phyloP scores from a whole-genome alignment of 1,140 invertebrate species.

The Saccostrea glomerata region DNA sequence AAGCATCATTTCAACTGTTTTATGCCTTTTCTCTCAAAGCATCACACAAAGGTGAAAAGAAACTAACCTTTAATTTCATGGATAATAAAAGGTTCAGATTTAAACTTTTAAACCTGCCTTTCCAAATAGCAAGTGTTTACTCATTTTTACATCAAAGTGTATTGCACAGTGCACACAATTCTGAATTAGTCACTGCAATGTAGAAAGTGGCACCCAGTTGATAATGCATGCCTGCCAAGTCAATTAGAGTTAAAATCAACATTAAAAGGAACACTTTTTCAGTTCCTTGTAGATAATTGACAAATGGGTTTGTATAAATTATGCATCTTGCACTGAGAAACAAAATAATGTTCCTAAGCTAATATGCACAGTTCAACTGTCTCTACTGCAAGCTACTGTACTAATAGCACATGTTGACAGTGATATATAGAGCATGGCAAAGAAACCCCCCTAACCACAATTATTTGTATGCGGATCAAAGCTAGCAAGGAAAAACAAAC shows the following conservation, averaged over 20 bases:
- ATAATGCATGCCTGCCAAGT: not conserved
- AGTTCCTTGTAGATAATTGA: not conserved
- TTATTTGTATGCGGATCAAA: conserved; percentile 18
- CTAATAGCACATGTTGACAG: not conserved
- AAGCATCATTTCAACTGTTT: not conserved
- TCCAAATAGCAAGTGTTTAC: not conserved
- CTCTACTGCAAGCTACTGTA: not conserved
- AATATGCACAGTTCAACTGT: not conserved
- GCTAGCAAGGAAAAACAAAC: conserved; percentile 11
- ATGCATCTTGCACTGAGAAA: not conserved
- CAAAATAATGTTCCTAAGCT: not conserved
- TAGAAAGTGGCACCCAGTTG: not conserved
- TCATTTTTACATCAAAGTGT: not conserved
- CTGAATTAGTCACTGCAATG: not conserved
- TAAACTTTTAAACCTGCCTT: not conserved
- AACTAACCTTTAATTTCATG: not conserved
- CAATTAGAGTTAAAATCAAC: not conserved
- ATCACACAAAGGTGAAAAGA: too few relatives aligned
- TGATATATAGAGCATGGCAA: conserved; percentile 14
- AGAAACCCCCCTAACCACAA: conserved; percentile 3
- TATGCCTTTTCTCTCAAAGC: not conserved
- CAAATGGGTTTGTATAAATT: not conserved
- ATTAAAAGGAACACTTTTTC: not conserved
- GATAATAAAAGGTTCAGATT: not conserved
- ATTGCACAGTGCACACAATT: not conserved